These are phyloP conservation scores for Leuciscus waleckii DNA, from an alignment of 2,797 vertebrate species.

Conservation along the genomic window DNA sequence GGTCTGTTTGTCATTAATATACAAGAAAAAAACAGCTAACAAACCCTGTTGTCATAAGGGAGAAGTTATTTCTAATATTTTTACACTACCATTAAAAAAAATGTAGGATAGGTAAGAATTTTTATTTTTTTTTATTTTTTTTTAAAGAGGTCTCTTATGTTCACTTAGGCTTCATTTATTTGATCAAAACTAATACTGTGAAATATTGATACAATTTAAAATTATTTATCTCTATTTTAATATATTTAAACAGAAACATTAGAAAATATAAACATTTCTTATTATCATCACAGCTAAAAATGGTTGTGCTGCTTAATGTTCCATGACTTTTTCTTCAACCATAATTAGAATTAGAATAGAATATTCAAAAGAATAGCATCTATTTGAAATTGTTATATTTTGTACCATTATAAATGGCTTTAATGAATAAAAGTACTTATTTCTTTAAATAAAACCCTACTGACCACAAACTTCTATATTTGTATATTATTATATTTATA, in stretches of 20 bases:
- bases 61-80: not conserved
- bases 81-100: not conserved
- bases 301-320: not conserved
- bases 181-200: not conserved
- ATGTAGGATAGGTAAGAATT: too few relatives aligned
- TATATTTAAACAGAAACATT: not conserved
- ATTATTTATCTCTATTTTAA: not conserved
- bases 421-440: not conserved
- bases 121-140: too few relatives aligned
- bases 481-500: not conserved
- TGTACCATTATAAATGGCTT: not conserved
- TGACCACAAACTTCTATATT: not conserved
- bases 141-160: not conserved
- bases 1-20: not conserved
- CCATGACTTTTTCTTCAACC: not conserved
- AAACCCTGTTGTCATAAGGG: not conserved
- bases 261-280: not conserved
- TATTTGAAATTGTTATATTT: not conserved
- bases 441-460: not conserved
- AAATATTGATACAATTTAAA: not conserved
- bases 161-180: not conserved
- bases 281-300: not conserved
- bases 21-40: not conserved
- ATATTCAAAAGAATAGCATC: not conserved
- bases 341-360: not conserved